Evolutionary conservation across 2,113 vertebrate genomes (phyloP).

Genomic region (Globicephala melas): DNA sequence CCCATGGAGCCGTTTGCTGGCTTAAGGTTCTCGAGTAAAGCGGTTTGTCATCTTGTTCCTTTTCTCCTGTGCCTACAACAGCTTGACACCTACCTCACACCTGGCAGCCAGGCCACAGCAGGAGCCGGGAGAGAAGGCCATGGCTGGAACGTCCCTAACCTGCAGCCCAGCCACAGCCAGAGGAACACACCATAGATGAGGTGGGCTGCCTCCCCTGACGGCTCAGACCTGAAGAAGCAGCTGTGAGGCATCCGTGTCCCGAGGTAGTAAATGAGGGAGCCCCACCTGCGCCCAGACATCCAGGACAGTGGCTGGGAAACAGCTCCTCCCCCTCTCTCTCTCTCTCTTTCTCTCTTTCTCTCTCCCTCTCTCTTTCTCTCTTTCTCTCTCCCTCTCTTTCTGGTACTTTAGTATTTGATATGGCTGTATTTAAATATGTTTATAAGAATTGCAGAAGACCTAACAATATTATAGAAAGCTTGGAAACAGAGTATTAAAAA

Average conservation of each 20-base stretch:
- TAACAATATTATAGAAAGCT: not conserved
- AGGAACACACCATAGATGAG: fast-evolving
- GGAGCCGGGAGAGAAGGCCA: too few relatives aligned
- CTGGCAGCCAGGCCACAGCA: not conserved
- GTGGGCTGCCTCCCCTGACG: not conserved
- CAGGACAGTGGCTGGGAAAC: not conserved
- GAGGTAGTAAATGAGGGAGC: not conserved
- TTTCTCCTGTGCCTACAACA: fast-evolving
- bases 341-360: too few relatives aligned
- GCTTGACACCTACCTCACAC: fast-evolving
- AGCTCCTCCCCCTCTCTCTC: not conserved
- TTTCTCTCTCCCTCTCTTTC: not conserved
- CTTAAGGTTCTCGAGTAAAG: fast-evolving
- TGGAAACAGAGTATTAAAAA: not conserved
- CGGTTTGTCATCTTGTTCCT: not conserved
- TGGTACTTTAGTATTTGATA: not conserved
- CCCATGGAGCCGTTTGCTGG: fast-evolving
- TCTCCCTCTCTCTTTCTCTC: not conserved
- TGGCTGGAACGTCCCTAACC: not conserved
- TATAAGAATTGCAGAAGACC: not conserved
- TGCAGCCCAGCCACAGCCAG: too few relatives aligned
- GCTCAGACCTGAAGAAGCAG: not conserved
- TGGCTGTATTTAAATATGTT: not conserved
- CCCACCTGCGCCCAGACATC: fast-evolving
- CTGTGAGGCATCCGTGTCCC: fast-evolving